phyloP scores from a whole-genome alignment of 92 coral and sea anemone genomes.

The Siderastrea siderea region DNA sequence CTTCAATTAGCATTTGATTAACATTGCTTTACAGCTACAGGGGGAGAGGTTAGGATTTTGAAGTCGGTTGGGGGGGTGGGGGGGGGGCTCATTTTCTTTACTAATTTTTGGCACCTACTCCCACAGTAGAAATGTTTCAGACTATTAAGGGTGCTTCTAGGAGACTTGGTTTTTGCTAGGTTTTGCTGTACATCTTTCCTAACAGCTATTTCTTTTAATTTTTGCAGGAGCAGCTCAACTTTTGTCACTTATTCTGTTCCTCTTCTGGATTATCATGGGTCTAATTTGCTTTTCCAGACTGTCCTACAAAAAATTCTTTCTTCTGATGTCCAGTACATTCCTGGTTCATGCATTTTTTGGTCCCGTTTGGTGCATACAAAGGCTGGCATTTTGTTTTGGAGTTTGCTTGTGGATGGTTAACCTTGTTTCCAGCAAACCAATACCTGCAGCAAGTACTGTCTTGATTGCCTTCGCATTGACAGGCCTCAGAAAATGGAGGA shows the following conservation, averaged over 20 bases:
- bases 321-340: slow-evolving; percentile 82
- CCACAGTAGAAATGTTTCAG: no score
- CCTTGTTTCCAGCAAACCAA: slow-evolving; percentile 80
- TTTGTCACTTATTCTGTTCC: slow-evolving; percentile 77
- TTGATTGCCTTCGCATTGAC: slow-evolving; percentile 77
- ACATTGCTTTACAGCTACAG: no score
- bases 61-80: no score
- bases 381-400: slow-evolving; percentile 83
- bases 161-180: no score
- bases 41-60: no score
- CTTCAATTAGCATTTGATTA: no score
- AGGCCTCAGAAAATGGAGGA: slow-evolving; percentile 84
- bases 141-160: no score
- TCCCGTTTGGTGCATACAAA: slow-evolving; percentile 87
- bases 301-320: slow-evolving; percentile 89
- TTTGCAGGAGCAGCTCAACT: slow-evolving; percentile 70
- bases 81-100: no score
- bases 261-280: slow-evolving; percentile 78
- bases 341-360: slow-evolving; percentile 90
- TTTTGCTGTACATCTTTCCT: not conserved
- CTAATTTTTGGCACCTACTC: no score
- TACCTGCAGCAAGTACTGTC: slow-evolving; percentile 83
- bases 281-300: slow-evolving; percentile 79
- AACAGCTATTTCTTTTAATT: not conserved
- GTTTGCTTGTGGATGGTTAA: slow-evolving; percentile 86